Evolutionary conservation across 2,797 vertebrate genomes (phyloP).

Genomic region (Synanceia verrucosa): DNA sequence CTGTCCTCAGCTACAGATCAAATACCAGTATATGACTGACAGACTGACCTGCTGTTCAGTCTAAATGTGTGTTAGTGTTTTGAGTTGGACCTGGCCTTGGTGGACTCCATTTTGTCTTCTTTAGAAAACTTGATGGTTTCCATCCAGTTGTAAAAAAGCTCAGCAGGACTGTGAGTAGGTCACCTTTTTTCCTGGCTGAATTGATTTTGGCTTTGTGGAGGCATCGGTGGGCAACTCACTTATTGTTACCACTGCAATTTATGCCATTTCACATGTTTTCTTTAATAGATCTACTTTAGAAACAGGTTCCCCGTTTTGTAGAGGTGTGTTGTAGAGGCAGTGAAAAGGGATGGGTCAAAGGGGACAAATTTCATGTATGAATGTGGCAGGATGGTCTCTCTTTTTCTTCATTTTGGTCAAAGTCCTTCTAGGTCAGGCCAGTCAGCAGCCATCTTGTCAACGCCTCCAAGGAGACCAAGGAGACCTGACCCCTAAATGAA

Average conservation of each 20-base stretch:
- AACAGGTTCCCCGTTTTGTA: neutral
- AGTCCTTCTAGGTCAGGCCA: too few species aligned
- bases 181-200: slow-evolving; percentile 14
- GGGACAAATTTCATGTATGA: too few species aligned
- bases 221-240: neutral
- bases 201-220: neutral
- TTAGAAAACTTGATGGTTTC: slow-evolving; percentile 26
- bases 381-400: too few species aligned
- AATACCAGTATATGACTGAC: neutral
- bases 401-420: too few species aligned
- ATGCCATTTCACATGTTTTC: neutral
- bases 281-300: neutral
- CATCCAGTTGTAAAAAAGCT: slow-evolving; percentile 31
- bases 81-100: slow-evolving; percentile 3
- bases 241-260: neutral
- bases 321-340: too few species aligned
- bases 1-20: neutral
- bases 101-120: slow-evolving; percentile 1
- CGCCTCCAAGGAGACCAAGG: too few species aligned
- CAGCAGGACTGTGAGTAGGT: slow-evolving; percentile 28
- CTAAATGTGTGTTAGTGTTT: too few species aligned
- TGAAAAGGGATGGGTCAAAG: too few species aligned
- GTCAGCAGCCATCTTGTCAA: too few species aligned
- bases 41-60: neutral
- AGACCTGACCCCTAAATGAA: too few species aligned